These are phyloP conservation scores for Habrosyne pyritoides DNA, from an alignment of 2,888 invertebrate genomes.

Conservation along the genomic window DNA sequence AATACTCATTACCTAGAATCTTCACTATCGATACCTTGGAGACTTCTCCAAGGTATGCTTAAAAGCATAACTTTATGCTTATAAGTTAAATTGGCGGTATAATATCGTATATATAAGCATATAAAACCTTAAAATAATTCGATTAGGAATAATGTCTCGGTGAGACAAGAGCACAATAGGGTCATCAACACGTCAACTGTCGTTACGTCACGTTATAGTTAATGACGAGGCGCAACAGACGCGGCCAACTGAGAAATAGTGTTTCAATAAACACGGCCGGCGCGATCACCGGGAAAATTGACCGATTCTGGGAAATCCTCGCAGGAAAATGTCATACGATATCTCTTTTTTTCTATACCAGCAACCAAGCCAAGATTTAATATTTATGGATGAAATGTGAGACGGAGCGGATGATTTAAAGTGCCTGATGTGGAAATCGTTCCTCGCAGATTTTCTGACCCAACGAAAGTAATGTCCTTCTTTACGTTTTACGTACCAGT, in stretches of 20 bases:
- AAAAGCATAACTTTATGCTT: too few species aligned
- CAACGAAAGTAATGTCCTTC: constrained; percentile 78
- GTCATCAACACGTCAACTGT: constrained; percentile 31
- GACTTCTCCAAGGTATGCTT: too few species aligned
- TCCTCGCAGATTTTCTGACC: constrained; percentile 81
- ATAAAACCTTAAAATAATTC: not conserved
- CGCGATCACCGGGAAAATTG: constrained; percentile 80
- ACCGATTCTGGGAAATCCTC: constrained; percentile 79
- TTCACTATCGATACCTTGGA: too few species aligned
- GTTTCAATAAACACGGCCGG: constrained; percentile 78
- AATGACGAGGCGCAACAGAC: constrained; percentile 54
- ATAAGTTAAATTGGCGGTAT: not conserved
- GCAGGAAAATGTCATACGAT: constrained; percentile 73
- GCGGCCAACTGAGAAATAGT: constrained; percentile 76
- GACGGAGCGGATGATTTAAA: constrained; percentile 81
- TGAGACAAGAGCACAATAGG: constrained; percentile 17
- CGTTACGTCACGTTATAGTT: constrained; percentile 35
- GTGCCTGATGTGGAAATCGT: constrained; percentile 81
- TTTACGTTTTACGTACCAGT: constrained; percentile 78
- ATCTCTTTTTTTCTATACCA: constrained; percentile 75
- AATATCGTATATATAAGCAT: constrained; percentile 7
- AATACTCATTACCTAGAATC: too few species aligned
- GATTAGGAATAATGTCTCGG: not conserved
- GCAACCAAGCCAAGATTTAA: constrained; percentile 77
- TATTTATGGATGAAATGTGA: constrained; percentile 83